phyloP scores from a whole-genome alignment of 2,113 vertebrate species.

The Chroicocephalus ridibundus region DNA sequence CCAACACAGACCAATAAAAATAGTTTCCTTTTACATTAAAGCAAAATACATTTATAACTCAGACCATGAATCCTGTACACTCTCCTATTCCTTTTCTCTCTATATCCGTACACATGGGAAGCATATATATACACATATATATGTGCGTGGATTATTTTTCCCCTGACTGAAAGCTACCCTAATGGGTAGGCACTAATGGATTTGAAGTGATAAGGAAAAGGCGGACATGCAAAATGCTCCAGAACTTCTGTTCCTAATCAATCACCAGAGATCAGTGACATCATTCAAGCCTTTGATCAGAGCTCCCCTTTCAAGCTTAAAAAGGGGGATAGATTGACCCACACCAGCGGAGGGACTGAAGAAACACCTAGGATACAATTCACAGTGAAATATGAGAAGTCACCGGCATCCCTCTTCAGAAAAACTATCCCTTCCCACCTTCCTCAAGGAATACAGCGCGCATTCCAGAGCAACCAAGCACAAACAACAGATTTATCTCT shows the following conservation, averaged over 20 bases:
- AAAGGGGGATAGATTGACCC: conserved; percentile 71
- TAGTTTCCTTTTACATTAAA: neutral
- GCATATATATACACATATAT: too few species aligned
- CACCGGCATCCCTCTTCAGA: conserved; percentile 41
- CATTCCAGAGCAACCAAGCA: conserved; percentile 69
- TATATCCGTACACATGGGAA: neutral
- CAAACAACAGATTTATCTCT: conserved; percentile 57
- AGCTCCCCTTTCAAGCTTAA: conserved; percentile 84
- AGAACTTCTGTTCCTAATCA: conserved; percentile 91
- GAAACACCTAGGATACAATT: conserved; percentile 77
- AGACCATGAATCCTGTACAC: neutral
- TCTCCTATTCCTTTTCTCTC: neutral
- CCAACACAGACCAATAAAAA: neutral
- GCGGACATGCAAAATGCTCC: conserved; percentile 69
- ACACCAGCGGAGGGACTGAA: conserved; percentile 47
- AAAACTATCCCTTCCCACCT: conserved; percentile 56
- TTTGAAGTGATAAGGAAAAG: conserved; percentile 70
- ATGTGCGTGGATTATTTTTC: neutral
- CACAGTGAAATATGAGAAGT: conserved; percentile 74
- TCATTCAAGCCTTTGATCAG: conserved; percentile 90
- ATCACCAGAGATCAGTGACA: conserved; percentile 92
- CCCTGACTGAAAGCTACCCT: neutral
- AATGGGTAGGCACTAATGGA: conserved; percentile 64
- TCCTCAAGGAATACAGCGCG: conserved; percentile 30
- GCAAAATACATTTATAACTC: neutral